These are phyloP conservation scores for Ectemnius continuus DNA, from an alignment of 2,888 invertebrate genomes.

Conservation along the genomic window DNA sequence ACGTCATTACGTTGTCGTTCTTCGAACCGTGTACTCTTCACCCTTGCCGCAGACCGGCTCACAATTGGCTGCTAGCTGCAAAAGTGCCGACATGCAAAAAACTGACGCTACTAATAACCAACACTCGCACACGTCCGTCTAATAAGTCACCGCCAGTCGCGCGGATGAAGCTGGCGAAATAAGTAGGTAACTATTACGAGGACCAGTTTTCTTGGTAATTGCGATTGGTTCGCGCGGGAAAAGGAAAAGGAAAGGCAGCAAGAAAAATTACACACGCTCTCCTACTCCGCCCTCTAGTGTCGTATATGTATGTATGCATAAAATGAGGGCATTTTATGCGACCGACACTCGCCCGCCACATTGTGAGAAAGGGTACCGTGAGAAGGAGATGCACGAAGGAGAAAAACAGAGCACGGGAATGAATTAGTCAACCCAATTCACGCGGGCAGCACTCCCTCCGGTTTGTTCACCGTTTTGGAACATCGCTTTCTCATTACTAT, in stretches of 20 bases:
- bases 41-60: too few species aligned
- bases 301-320: not conserved
- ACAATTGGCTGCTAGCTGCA: too few species aligned
- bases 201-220: not conserved
- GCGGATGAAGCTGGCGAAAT: not conserved
- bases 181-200: slow-evolving; percentile 3
- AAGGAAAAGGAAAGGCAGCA: not conserved
- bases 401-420: slow-evolving; percentile 5
- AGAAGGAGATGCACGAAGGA: slow-evolving; percentile 1
- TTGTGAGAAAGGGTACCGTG: slow-evolving; percentile 16
- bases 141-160: not conserved
- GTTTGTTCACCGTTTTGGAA: not conserved
- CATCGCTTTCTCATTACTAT: too few species aligned
- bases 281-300: not conserved
- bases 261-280: not conserved
- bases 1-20: slow-evolving; percentile 13
- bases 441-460: not conserved
- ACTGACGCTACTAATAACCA: too few species aligned
- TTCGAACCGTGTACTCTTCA: too few species aligned
- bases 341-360: not conserved
- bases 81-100: too few species aligned
- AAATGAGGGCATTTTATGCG: not conserved
- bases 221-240: not conserved
- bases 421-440: slow-evolving; percentile 29
- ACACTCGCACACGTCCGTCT: too few species aligned